phyloP scores from a whole-genome alignment of 2,797 vertebrate genomes.

The Hylomyscus alleni region DNA sequence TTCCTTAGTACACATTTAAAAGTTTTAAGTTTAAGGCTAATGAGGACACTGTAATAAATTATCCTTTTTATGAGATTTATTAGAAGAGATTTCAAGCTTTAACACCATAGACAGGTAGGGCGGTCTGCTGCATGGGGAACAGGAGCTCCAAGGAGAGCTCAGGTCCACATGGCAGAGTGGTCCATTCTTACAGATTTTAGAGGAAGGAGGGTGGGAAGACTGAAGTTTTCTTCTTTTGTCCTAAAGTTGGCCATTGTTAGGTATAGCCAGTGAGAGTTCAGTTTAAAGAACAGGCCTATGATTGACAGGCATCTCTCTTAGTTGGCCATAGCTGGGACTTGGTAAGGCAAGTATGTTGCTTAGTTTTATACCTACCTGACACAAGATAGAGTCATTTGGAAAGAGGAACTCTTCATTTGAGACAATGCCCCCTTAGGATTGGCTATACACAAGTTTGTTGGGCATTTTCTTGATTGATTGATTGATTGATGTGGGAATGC shows the following conservation, averaged over 20 bases:
- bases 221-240: not conserved
- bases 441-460: not conserved
- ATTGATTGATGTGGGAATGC: not conserved
- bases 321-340: not conserved
- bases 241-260: not conserved
- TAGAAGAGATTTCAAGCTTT: not conserved
- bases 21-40: not conserved
- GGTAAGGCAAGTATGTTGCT: not conserved
- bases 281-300: not conserved
- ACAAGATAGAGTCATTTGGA: not conserved
- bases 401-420: not conserved
- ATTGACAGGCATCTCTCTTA: not conserved
- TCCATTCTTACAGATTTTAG: not conserved
- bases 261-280: not conserved
- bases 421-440: not conserved
- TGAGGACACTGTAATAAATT: not conserved
- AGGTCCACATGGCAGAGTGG: not conserved
- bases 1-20: constrained; percentile 4
- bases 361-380: not conserved
- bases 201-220: not conserved
- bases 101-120: not conserved
- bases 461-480: not conserved
- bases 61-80: not conserved
- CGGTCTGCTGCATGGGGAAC: not conserved
- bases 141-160: not conserved